Base-by-base conservation (phyloP, 2,888 invertebrate genomes). In the Philereme transversata region DNA sequence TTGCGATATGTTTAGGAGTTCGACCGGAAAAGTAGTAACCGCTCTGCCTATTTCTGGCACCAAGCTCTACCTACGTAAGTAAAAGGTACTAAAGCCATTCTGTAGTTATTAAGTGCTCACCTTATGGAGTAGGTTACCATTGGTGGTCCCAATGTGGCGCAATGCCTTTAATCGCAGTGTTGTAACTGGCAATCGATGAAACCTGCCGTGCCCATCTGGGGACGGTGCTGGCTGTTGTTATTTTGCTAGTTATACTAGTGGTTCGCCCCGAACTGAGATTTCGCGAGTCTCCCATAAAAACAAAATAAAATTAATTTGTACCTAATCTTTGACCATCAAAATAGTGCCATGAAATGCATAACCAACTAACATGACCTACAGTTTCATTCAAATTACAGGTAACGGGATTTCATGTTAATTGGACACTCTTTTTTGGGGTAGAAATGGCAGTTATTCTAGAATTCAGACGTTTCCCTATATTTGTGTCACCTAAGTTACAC, bases 151-250 rank as follows among this genome's bases (percentile, higher is more conserved):
- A 43, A 8, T 22, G 47, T 56, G 62, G 48, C 46, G 62, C 57
- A 62, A 62, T 54, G 57, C 33, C 43, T 57, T 57, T 57, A 62
- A 61, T 61, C 61, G 45, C 40, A 47, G 62, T 62, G 58, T 58
- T 58, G 62, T 43, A 62, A 62, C 44, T 38, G 52, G 45, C 58
- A 52, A 48, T 5, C 43, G 53, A 54, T 54, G 58, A 40, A 62
- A 62, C 57, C 54, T 47, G 62, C 55, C 54, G 52, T 43, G 54
- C 51, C 51, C 62, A 62, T 62, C 55, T 58, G 44, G 47, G 47
- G 53, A 55, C 38, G 8, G 45, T 11, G 35, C 11, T 35, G 41
- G 33, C 11, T 51, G 46, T 7, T 59, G 60, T 51, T 55, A 51
- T 47, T 60, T 49, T 47, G 60, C 47, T 47, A 53, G 59, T 46